Base-by-base conservation (phyloP, 2,888 invertebrate genomes). In the Norana najaformis region DNA sequence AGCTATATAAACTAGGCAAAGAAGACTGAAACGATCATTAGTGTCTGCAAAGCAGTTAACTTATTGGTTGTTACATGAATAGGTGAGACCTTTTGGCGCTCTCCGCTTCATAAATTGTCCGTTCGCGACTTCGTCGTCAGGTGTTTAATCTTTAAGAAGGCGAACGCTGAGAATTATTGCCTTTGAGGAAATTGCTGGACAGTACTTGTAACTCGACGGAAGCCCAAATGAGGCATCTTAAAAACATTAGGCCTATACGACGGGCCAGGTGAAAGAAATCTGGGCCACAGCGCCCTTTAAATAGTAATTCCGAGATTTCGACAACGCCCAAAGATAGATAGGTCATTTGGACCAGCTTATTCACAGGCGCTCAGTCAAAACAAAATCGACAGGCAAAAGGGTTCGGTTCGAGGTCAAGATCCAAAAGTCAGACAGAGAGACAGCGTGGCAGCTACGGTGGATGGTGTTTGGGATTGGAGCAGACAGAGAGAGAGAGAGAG, bases 151-250 rank as follows among this genome's bases (percentile, higher is more conserved):
- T 69, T 30, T 69, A 69, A 69, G 30, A n/a, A 69, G 30, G 69
- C 30, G 69, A 69, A 69, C 30, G 69, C 69, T n/a, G 69, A 69
- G 69, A 69, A 5, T 69, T 69, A 69, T 69, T 69, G 69, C 69
- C 69, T 69, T 69, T 69, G 30, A 69, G 69, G 69, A 69, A 69
- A 69, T n/a, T n/a, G n/a, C 69, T n/a, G 69, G 69, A 69, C 69
- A 69, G n/a, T n/a, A n/a, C n/a, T 69, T 69, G n/a, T n/a, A n/a
- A 69, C 69, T 8, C 8, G 0, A 69, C 69, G 69, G 69, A 69
- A 69, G 69, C 69, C n/a, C 69, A 69, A 69, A 69, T 69, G 69
- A 69, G 69, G 30, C n/a, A n/a, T 69, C 69, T 8, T 6, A 30
- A 69, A n/a, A 13, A 13, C 69, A 69, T 69, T 69, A 69, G n/a